A percentile compares a stretch with the other conserved stretches of the same genome.
Conservation (phyloP, 2,888 invertebrate species). For the Eupeodes latifasciatus region DNA sequence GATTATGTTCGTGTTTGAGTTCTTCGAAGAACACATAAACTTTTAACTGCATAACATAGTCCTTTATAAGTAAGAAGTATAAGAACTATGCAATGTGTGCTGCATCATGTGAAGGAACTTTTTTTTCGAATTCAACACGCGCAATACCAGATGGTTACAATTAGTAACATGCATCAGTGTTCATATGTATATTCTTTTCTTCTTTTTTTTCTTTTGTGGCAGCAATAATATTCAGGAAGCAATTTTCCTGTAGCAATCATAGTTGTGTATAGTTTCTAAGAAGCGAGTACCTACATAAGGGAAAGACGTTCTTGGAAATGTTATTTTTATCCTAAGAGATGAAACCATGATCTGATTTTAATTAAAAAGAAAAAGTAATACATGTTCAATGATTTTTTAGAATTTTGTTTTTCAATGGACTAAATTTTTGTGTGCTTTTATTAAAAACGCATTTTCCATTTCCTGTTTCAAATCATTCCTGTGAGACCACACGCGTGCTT, state of each 20-base stretch:
- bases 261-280: background rate
- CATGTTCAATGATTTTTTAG: no score
- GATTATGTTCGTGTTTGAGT: conserved; percentile 40
- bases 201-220: conserved; percentile 29
- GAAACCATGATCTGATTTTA: no score
- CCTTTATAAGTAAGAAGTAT: no score
- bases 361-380: no score
- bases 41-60: background rate
- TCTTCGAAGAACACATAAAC: conserved; percentile 40
- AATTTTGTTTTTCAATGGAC: no score
- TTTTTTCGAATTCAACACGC: conserved; percentile 49
- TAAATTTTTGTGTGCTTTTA: no score
- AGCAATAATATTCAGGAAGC: conserved; percentile 41
- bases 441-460: no score
- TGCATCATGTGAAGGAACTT: conserved; percentile 32
- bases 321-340: no score
- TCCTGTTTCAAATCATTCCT: no score
- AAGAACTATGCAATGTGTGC: background rate
- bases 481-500: no score
- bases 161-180: conserved; percentile 51
- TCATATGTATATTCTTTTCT: conserved; percentile 42
- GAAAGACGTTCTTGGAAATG: no score
- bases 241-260: conserved; percentile 47
- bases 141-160: conserved; percentile 50
- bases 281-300: no score